Evolutionary conservation across 2,113 vertebrate species (phyloP).

Genomic region (Apteryx owenii): DNA sequence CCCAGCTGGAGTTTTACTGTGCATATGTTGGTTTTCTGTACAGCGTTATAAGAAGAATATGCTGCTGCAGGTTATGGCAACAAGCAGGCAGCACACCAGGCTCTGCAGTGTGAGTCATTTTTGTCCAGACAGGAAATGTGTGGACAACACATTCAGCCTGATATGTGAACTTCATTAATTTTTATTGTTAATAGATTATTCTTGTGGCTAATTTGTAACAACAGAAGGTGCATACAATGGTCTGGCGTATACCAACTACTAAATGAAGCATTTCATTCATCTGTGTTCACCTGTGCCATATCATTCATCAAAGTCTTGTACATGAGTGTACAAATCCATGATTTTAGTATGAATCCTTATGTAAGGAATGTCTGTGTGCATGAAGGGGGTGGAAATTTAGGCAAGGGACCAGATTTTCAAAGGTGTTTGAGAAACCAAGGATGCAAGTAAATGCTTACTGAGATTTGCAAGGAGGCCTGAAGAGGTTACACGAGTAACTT

Average conservation of each 20-base stretch:
- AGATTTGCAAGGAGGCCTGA: not conserved
- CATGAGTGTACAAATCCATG: not conserved
- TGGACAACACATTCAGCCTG: not conserved
- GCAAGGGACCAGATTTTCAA: not conserved
- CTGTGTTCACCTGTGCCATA: not conserved
- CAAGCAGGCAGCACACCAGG: not conserved
- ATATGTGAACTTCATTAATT: not conserved
- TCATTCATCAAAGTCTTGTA: not conserved
- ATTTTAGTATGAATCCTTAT: not conserved
- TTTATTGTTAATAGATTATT: not conserved
- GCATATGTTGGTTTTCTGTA: slow-evolving; percentile 29
- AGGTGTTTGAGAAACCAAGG: not conserved
- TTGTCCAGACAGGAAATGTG: not conserved
- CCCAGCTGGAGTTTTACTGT: slow-evolving; percentile 38
- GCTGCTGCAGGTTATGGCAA: not conserved
- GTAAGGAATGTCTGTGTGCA: not conserved
- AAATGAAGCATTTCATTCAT: not conserved
- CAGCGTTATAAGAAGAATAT: slow-evolving; percentile 11
- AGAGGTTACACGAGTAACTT: not conserved
- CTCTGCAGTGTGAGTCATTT: not conserved
- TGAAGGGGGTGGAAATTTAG: not conserved
- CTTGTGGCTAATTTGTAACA: not conserved
- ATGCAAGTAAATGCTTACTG: not conserved
- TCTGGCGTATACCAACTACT: not conserved
- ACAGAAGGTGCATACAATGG: not conserved